Base-by-base conservation (phyloP, 2,113 vertebrate genomes). In the Tragelaphus scriptus region DNA sequence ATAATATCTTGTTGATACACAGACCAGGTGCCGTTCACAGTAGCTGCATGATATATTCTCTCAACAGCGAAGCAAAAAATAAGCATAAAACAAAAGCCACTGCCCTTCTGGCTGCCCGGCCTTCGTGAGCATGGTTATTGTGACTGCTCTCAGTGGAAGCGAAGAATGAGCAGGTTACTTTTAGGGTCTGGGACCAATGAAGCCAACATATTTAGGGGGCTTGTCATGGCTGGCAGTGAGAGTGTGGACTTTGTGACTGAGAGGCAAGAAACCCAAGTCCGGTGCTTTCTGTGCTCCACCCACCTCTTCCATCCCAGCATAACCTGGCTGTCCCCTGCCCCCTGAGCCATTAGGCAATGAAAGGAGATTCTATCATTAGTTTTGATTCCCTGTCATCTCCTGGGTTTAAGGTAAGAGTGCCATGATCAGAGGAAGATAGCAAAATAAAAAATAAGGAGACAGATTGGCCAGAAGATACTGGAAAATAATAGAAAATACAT, bases 1-100 rank as follows among this genome's bases (percentile, higher is more conserved):
- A 97, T 85, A 89, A 51, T 79, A 90, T 59, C 88, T 79, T 91
- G n/a, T 90, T 96, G 86, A 86, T 95, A 96, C 98, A 96, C 14
- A 98, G 75, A 71, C 55, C 77, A 97, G 90, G 32, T 94, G 81
- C 75, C 90, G 32, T 53, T 96, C 49, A 92, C 11, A 86, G 80
- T 88, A 90, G 65, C n/a, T 92, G 5, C 51, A 19, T 95, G 21
- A 90, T 96, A 79, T 68, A 63, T 53, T 88, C 63, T 94, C 30
- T 82, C 55, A 96, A 59, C 17, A 56, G 1, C 1, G 10, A 88
- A 95, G 49, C n/a, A 92, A 79, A 98, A 88, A 79, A 79, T 59
- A 80, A 96, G 59, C 4, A 7, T 51, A 91, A 90, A 96, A 51
- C 28, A 30, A 92, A 97, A 90, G 25, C 59, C 30, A 26, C 77